Evolutionary conservation across 2,888 invertebrate genomes (phyloP), one percentile per base, ranked within the genome.

Genomic region (Nomada fucata): DNA sequence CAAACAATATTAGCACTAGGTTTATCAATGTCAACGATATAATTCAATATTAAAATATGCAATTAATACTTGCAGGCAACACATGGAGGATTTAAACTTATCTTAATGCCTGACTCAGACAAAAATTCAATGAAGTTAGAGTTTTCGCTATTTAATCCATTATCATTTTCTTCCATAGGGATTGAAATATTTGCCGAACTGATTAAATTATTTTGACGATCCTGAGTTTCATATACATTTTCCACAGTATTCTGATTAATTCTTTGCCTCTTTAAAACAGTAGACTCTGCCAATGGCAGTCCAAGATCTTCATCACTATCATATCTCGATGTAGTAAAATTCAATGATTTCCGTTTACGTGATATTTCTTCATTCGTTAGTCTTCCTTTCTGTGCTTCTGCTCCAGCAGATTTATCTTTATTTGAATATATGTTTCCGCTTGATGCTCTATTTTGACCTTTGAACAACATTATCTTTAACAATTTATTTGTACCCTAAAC

Each of bases 61-160:
- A 3, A 7, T 36, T n/a, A 50, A 23, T 61, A 88, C 79, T 76
- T 86, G 84, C 89, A 23, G 65, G 91, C 86, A 60, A 76, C 53
- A 75, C 91, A 87, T n/a, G 87, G 83, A 23, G 89, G 88, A 36
- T 83, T 86, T 23, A 67, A 18, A 23, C 81, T 80, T 29, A 91
- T 75, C 50, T 71, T 85, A 36, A 93, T 88, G 20, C 93, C 93
- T 20, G 86, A 89, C 61, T 79, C 72, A 18, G 79, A 74, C 3
- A 93, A 85, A 85, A 92, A 93, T 11, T 83, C 59, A 15, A 65
- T 50, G 63, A 93, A 86, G 85, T 76, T 69, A 73, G 71, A 73
- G 13, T 77, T 52, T 77, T 23, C 55, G 7, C 13, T 13, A 60
- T 53, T 47, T 75, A 20, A 18, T 64, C 7, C 2, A 47, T 53